phyloP scores from a whole-genome alignment of 1,140 invertebrate genomes.

The Diorhabda elongata region DNA sequence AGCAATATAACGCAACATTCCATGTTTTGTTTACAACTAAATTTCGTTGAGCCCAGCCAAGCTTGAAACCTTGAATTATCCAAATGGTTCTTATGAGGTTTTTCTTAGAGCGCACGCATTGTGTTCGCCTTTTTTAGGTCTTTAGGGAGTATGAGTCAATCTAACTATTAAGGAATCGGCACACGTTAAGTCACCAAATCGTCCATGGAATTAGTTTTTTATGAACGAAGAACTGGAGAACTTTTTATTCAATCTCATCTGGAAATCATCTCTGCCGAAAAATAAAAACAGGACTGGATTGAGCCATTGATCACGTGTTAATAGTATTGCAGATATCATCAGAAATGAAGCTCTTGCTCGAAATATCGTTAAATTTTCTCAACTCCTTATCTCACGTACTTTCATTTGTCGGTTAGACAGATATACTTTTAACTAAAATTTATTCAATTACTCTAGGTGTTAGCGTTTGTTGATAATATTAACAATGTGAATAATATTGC shows the following conservation, averaged over 20 bases:
- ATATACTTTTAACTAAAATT: no score
- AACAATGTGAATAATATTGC: no score
- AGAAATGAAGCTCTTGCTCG: no score
- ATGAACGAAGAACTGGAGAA: not conserved
- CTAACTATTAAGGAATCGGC: not conserved
- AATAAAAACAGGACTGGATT: not conserved
- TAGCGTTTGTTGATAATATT: no score
- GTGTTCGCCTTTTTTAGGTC: not conserved
- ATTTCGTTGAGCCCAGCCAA: not conserved
- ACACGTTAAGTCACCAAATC: not conserved
- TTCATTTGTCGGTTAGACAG: no score
- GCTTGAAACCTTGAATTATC: not conserved
- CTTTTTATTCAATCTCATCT: not conserved
- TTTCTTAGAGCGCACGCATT: not conserved
- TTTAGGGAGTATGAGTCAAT: not conserved
- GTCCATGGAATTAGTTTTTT: not conserved
- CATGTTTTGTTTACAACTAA: not conserved
- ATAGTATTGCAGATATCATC: not conserved
- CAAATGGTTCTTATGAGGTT: not conserved
- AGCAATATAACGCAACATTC: not conserved
- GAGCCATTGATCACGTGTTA: not conserved
- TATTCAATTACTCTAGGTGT: no score
- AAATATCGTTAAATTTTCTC: no score
- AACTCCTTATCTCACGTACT: no score
- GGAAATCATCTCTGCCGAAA: not conserved